Conservation (phyloP, 2,888 invertebrate genomes). For the Apamea sordens region DNA sequence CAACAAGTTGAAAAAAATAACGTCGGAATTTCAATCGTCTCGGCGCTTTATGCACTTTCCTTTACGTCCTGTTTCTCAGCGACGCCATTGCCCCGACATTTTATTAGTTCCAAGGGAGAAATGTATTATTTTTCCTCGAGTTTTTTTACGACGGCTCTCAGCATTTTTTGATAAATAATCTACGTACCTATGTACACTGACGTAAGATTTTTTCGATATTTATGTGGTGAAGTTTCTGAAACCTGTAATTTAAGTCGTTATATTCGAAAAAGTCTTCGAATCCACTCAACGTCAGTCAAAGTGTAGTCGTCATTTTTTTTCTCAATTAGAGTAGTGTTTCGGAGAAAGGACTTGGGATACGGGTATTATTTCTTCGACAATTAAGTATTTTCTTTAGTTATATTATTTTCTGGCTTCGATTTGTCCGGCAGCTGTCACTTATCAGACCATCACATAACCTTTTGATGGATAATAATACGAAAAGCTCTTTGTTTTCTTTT, state of each 20-base stretch:
- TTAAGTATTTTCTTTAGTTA: not conserved
- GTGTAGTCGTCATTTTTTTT: not conserved
- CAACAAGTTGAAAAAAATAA: constrained; percentile 44
- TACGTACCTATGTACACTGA: constrained; percentile 5
- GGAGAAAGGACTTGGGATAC: not conserved
- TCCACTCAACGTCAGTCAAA: constrained; percentile 11
- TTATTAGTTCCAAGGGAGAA: constrained; percentile 61
- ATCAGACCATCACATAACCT: not conserved
- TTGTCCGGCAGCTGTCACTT: not conserved
- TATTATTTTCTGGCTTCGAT: not conserved
- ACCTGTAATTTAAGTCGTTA: not conserved
- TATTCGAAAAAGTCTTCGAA: constrained; percentile 11
- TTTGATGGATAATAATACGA: not conserved
- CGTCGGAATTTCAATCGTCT: constrained; percentile 60
- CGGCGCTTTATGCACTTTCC: constrained; percentile 59
- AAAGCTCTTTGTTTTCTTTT: not conserved
- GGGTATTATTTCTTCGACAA: constrained; percentile 15
- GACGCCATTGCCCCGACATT: constrained; percentile 47
- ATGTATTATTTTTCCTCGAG: constrained; percentile 57
- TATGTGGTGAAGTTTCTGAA: not conserved
- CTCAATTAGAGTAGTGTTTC: constrained; percentile 4
- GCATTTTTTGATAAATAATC: constrained; percentile 36
- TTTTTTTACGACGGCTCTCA: constrained; percentile 50
- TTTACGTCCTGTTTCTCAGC: constrained; percentile 33
- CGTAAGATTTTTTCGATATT: not conserved